Evolutionary conservation across 2,888 invertebrate species (phyloP).

Genomic region (Sicus ferrugineus): DNA sequence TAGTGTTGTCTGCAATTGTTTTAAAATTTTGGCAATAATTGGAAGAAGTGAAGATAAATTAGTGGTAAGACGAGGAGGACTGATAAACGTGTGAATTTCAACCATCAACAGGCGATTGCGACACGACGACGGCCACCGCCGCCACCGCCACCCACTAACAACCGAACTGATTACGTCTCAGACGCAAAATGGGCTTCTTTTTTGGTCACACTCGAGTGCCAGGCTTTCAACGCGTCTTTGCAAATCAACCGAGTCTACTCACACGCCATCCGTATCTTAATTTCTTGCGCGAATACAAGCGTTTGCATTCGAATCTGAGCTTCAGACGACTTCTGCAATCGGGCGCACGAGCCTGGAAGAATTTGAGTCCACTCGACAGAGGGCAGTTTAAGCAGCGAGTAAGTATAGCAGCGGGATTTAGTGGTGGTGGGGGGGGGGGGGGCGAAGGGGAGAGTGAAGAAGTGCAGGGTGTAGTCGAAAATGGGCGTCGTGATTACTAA

Average conservation of each 20-base stretch:
- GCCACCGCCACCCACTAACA: background rate
- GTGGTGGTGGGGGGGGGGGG: no score
- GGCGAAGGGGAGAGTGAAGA: no score
- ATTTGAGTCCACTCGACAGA: conserved; percentile 17
- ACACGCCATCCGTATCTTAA: conserved; percentile 40
- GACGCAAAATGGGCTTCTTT: conserved; percentile 29
- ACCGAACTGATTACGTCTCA: no score
- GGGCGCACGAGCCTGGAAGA: conserved; percentile 34
- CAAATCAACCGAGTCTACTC: conserved; percentile 25
- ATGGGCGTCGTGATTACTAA: no score
- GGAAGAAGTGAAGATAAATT: background rate
- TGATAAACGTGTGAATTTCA: no score
- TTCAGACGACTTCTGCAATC: conserved; percentile 30
- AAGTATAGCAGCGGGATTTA: no score
- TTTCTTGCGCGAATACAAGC: conserved; percentile 35
- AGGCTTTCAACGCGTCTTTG: conserved; percentile 33
- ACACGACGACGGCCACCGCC: background rate
- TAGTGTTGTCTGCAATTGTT: conserved; percentile 22
- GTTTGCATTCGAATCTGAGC: conserved; percentile 28
- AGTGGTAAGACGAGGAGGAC: no score
- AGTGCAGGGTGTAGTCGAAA: no score
- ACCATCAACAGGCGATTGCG: background rate
- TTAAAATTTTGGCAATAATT: conserved; percentile 33
- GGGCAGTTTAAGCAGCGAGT: conserved; percentile 32
- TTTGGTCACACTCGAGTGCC: conserved; percentile 37